Conservation (phyloP, 2,113 vertebrate species). For the Antechinus stuartii region DNA sequence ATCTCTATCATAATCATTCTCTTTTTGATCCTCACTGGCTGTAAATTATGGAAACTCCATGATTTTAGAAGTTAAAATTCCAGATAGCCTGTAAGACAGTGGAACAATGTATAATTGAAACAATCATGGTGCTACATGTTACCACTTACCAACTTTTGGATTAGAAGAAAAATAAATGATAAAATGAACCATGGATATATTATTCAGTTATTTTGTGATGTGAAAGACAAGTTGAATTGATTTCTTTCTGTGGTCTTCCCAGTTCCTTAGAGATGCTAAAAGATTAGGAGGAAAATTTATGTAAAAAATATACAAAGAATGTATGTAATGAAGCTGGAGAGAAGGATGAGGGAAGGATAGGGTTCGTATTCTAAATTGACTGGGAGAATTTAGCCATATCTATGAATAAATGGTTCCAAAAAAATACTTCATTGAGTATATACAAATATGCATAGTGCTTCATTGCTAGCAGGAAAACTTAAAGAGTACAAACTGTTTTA, state of each 20-base stretch:
- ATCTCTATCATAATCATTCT: background rate
- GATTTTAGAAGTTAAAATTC: background rate
- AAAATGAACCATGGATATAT: background rate
- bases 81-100: background rate
- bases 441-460: background rate
- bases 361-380: background rate
- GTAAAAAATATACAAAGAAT: background rate
- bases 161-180: background rate
- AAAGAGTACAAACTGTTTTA: background rate
- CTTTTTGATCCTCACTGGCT: background rate
- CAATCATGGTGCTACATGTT: background rate
- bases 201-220: background rate
- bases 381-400: background rate
- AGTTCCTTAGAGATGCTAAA: background rate
- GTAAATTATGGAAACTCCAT: background rate
- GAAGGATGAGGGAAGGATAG: too few relatives aligned
- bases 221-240: background rate
- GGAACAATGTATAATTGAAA: background rate
- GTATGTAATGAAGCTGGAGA: background rate
- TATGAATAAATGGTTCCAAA: background rate
- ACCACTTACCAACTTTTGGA: background rate
- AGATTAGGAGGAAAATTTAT: background rate
- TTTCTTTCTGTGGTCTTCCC: background rate
- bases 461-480: background rate
- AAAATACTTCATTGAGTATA: background rate